Percentiles rank a stretch among this genome's conserved stretches.
phyloP scores from a whole-genome alignment of 1,140 invertebrate species.

The Heliconius himera region DNA sequence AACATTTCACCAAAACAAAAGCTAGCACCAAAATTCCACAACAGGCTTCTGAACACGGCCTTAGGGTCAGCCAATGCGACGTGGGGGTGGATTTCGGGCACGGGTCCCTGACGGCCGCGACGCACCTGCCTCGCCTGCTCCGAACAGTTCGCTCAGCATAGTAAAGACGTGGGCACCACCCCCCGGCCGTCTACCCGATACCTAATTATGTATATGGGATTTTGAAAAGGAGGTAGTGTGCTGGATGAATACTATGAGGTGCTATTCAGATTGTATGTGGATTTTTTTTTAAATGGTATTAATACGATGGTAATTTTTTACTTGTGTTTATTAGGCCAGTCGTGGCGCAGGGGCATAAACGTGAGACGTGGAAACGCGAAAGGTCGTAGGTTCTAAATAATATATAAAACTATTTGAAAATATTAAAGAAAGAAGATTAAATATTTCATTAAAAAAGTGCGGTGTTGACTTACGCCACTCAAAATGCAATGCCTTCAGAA shows the following conservation, averaged over 20 bases:
- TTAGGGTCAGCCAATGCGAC: constrained; percentile 40
- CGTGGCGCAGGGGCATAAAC: no score
- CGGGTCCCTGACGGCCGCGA: constrained; percentile 36
- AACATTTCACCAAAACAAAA: neutral
- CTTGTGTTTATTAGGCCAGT: no score
- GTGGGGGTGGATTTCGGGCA: constrained; percentile 38
- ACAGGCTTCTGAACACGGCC: constrained; percentile 17
- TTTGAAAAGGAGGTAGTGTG: neutral
- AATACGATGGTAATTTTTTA: no score
- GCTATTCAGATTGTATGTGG: neutral
- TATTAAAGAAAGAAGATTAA: no score
- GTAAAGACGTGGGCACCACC: constrained; percentile 27
- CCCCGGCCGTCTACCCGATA: constrained; percentile 13
- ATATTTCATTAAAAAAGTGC: no score
- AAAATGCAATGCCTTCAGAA: no score
- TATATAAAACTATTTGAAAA: no score
- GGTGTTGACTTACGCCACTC: no score
- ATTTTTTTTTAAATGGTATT: no score
- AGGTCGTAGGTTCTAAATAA: no score
- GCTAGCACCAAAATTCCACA: neutral
- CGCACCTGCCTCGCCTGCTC: constrained; percentile 40
- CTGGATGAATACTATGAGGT: neutral
- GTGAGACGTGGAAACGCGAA: no score
- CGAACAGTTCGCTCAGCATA: constrained; percentile 36
- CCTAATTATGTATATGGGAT: constrained; percentile 26